Conservation (phyloP, 1,140 invertebrate genomes). For the Bilobella aurantiaca region DNA sequence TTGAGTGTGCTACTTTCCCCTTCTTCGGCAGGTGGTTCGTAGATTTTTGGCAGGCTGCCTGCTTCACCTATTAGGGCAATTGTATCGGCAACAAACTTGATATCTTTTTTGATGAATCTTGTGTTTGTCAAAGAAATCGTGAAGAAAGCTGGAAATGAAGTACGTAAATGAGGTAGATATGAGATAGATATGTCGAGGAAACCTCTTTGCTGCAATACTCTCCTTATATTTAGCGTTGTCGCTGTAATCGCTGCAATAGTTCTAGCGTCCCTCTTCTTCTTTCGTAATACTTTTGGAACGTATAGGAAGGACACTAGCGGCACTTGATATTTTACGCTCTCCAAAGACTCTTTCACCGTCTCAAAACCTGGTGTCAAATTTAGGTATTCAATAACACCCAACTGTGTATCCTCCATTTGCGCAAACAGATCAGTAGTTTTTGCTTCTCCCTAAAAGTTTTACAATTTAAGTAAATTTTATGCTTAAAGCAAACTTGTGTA, state of each 20-base stretch:
- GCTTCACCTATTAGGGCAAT: background rate
- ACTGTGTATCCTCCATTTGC: background rate
- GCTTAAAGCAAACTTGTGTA: background rate
- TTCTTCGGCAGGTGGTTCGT: background rate
- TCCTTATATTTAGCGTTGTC: background rate
- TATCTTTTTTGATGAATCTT: background rate
- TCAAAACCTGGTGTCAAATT: background rate
- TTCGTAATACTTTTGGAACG: background rate
- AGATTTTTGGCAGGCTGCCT: background rate
- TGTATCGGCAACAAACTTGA: background rate
- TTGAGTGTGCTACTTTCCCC: background rate
- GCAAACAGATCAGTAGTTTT: background rate
- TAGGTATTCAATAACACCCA: background rate
- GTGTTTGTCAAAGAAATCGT: constrained; percentile 7
- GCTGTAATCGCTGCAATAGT: background rate
- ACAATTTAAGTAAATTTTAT: background rate
- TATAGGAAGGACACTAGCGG: constrained; percentile 3
- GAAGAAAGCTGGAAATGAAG: background rate
- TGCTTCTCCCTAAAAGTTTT: background rate
- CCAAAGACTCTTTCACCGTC: background rate
- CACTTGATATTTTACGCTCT: background rate
- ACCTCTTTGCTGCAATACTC: background rate
- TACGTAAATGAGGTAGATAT: background rate
- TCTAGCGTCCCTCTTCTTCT: background rate
- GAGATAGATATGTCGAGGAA: background rate